Base-by-base conservation (phyloP, 2,797 vertebrate genomes). In the Cuculus canorus region DNA sequence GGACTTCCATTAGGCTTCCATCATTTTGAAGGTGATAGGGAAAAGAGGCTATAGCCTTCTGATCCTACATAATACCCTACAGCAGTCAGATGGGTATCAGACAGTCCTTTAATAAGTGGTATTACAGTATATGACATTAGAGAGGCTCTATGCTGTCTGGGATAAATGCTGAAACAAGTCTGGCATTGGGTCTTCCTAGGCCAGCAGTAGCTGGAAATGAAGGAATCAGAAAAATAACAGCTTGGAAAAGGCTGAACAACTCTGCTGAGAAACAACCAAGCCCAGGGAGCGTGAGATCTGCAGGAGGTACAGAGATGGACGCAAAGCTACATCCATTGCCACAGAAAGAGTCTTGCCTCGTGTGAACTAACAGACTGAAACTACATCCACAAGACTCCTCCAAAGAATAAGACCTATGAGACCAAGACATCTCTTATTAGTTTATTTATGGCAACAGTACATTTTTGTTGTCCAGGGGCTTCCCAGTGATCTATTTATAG, bases 401-500 rank as follows among this genome's bases (percentile, higher is more conserved):
- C 32, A 79, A 75, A 85, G 50, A 84, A 10, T n/a, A 61, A 57
- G 30, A 76, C 45, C 47, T 87, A 57, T 53, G 89, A 71, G 57
- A 92, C 19, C 65, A 71, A 77, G 57, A 71, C 86, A 65, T 69
- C 5, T 90, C 60, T 18, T 61, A 3, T 13, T 80, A 85, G 82
- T 95, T 97, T 95, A 91, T 88, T 92, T 89, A 91, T 50, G 23
- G 57, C 61, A 61, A 78, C 60, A 81, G 35, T 39, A 63, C 61
- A 93, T 79, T 95, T 94, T 84, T 92, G 61, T 91, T 92, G 93
- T 83, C 47, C 90, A 70, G 57, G 93, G 95, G 91, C 91, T 88
- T 96, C 94, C 96, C 93, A 96, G 79, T 66, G 73, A 93, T 90
- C 93, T 97, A 96, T 97, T 97, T 97, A 97, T 93, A 97, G 82